phyloP scores from a whole-genome alignment of 2,888 invertebrate genomes.

The Drosophila helvetica region DNA sequence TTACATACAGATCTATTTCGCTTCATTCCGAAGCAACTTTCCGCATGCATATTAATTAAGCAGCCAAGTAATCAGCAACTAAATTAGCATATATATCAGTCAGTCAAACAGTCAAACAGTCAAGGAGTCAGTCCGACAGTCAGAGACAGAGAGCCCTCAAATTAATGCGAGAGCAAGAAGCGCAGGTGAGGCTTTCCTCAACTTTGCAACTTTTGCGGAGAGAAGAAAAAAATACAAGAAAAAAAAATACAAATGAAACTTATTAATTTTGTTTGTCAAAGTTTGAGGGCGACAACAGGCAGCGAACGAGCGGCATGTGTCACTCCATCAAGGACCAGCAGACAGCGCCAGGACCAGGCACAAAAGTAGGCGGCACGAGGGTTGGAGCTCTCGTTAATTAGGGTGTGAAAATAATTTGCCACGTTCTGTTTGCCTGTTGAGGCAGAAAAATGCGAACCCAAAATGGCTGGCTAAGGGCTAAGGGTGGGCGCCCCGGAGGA shows the following conservation, averaged over 20 bases:
- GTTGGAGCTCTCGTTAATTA: constrained; percentile 51
- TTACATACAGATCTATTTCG: constrained; percentile 69
- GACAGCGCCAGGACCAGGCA: not conserved
- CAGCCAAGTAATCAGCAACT: constrained; percentile 48
- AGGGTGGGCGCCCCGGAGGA: not conserved
- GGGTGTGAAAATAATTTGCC: constrained; percentile 64
- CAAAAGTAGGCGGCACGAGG: not conserved
- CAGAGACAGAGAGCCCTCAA: constrained; percentile 38
- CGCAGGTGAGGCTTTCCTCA: constrained; percentile 30
- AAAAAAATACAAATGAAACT: constrained; percentile 39
- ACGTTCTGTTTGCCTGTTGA: constrained; percentile 34
- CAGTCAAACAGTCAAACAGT: constrained; percentile 8
- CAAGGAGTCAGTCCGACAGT: constrained; percentile 7
- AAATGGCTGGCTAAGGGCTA: constrained; percentile 1
- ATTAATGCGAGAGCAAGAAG: constrained; percentile 34
- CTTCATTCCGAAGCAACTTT: constrained; percentile 61
- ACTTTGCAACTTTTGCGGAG: constrained; percentile 17
- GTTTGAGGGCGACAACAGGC: constrained; percentile 31
- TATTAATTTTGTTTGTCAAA: constrained; percentile 57
- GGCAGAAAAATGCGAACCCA: constrained; percentile 20
- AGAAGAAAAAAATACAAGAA: constrained; percentile 19
- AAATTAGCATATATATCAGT: constrained; percentile 43
- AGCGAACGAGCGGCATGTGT: constrained; percentile 43
- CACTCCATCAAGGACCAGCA: constrained; percentile 40
- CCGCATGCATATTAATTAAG: constrained; percentile 70